Base-by-base conservation (phyloP, 2,888 invertebrate species). In the Parelbella ahira region DNA sequence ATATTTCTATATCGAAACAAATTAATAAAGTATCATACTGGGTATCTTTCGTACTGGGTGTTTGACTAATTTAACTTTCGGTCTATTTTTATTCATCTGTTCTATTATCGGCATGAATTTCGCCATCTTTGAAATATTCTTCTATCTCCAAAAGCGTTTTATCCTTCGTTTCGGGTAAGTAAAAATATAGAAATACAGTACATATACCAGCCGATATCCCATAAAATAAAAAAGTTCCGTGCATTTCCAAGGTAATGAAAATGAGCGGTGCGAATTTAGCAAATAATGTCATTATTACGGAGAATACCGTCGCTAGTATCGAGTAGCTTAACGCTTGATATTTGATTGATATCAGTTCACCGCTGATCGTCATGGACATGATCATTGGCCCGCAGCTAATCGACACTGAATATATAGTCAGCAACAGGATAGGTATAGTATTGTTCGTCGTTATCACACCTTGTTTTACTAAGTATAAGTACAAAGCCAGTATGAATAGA, bases 351-450 rank as follows among this genome's bases (percentile, higher is more conserved):
- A 71, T 66, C n/a, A 77, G 48, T 56, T 78, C 77, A 0, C 69
- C 68, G 8, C 65, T 67, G 13, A 78, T 62, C 0, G 68, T 60
- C 1, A 63, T 61, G 0, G 67, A 62, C 58, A 77, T 63, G 18
- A 75, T 75, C 61, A 75, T 60, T 0, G 77, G 78, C 1, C 79
- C 79, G 37, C 69, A 65, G 43, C 75, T 73, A 25, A 77, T 65
- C 3, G 66, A 53, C 6, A 79, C 50, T 8, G 74, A 74, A 53
- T 68, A 78, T 0, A 55, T 49, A 7, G 62, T 62, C 1, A 71
- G 18, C 8, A 71, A 44, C 1, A 53, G 13, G 24, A 71, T 51
- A 1, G 68, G 60, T 9, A 74, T 7, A 7, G 58, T 59, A 32
- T 62, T 63, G 32, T 64, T 75, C 50, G 72, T 75, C 3, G 7